A percentile compares a stretch with the other conserved stretches of the same genome.
Conservation (phyloP, 2,797 vertebrate genomes). For the Bryconaethiops microstoma region DNA sequence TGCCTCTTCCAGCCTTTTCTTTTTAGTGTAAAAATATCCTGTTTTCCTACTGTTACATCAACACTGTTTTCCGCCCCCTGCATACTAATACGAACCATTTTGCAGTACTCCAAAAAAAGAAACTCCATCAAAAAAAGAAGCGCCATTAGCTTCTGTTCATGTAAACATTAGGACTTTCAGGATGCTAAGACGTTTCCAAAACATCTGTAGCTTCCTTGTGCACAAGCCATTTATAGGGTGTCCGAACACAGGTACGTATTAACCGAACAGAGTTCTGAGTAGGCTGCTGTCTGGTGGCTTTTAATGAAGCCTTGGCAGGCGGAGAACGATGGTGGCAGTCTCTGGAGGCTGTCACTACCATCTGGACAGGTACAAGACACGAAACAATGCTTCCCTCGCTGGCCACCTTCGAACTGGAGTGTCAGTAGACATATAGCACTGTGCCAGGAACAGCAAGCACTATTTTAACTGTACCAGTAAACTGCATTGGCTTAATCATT, state of each 20-base stretch:
- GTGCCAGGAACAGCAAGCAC: background rate
- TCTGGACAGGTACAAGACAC: slow-evolving; percentile 46
- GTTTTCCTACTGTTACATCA: slow-evolving; percentile 29
- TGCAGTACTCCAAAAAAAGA: background rate
- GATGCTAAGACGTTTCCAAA: slow-evolving; percentile 5
- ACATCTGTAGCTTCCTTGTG: slow-evolving; percentile 30
- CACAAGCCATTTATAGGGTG: slow-evolving; percentile 2
- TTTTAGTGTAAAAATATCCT: slow-evolving; percentile 23
- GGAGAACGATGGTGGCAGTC: slow-evolving; percentile 18
- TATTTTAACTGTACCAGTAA: background rate
- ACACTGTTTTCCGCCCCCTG: slow-evolving; percentile 6
- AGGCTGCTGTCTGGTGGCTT: slow-evolving; percentile 23
- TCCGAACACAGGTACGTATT: slow-evolving; percentile 33
- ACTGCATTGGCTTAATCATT: background rate
- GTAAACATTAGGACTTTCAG: slow-evolving; percentile 15
- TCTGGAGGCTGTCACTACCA: slow-evolving; percentile 48
- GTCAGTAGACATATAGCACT: background rate
- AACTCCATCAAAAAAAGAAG: background rate
- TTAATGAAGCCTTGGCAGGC: slow-evolving; percentile 43
- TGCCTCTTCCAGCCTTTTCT: background rate
- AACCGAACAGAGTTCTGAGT: slow-evolving; percentile 35
- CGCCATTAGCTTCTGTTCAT: background rate
- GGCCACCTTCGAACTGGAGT: background rate
- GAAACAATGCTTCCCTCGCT: background rate
- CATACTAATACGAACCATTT: slow-evolving; percentile 18